phyloP scores from a whole-genome alignment of 2,888 invertebrate species.

The Aricia artaxerxes region DNA sequence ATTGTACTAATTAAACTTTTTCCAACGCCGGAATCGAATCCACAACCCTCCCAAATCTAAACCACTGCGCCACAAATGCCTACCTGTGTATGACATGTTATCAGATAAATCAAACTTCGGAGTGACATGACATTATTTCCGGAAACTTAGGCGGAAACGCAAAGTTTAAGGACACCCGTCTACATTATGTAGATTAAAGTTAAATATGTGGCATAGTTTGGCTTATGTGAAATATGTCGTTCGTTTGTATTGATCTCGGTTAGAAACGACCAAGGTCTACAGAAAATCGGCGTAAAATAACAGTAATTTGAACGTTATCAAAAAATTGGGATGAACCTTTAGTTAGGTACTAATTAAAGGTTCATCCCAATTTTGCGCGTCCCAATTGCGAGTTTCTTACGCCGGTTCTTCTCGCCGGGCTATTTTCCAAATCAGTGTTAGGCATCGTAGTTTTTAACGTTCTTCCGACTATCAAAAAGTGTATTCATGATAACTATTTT shows the following conservation, averaged over 20 bases:
- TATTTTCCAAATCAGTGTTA: no score
- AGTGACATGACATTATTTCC: neutral
- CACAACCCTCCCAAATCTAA: neutral
- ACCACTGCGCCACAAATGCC: neutral
- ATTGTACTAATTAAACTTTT: neutral
- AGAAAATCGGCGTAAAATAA: no score
- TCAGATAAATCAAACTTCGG: neutral
- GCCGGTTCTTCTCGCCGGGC: no score
- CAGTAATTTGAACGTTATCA: no score
- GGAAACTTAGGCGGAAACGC: neutral
- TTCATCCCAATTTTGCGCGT: no score
- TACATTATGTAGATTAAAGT: neutral
- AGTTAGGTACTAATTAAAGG: no score
- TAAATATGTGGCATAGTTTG: slow-evolving; percentile 3
- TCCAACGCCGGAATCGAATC: neutral
- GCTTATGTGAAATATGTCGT: neutral
- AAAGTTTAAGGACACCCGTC: neutral
- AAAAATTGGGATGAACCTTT: no score
- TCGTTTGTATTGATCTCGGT: neutral
- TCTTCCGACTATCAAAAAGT: no score
- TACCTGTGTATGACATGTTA: neutral
- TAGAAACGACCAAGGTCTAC: no score
- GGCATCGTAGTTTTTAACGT: no score
- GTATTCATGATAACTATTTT: no score
- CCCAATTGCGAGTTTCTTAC: no score